Evolutionary conservation across 2,888 invertebrate species (phyloP).

Genomic region (Hypolimnas misippus): DNA sequence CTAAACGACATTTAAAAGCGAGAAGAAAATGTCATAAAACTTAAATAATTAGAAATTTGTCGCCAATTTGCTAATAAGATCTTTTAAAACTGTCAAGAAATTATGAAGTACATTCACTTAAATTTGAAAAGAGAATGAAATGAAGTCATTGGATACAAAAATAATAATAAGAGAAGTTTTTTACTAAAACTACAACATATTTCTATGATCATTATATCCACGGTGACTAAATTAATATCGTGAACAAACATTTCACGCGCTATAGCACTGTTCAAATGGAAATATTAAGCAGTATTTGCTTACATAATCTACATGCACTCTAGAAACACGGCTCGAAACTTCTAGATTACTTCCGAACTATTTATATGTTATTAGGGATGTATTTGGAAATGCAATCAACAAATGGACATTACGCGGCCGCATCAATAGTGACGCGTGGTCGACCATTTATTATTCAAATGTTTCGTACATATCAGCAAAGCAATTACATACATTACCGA

Average conservation of each 20-base stretch:
- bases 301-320: neutral
- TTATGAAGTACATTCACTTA: too few species aligned
- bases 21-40: too few species aligned
- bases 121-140: too few species aligned
- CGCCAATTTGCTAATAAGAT: too few species aligned
- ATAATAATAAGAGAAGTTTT: too few species aligned
- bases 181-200: too few species aligned
- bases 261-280: neutral
- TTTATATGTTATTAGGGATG: neutral
- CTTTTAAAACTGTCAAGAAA: too few species aligned
- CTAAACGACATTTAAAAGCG: too few species aligned
- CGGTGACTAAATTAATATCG: neutral
- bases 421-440: constrained; percentile 7
- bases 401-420: constrained; percentile 4
- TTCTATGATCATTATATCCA: too few species aligned
- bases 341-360: neutral
- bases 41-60: too few species aligned
- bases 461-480: neutral
- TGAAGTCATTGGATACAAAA: too few species aligned
- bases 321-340: neutral
- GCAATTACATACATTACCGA: constrained; percentile 6
- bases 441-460: constrained; percentile 9
- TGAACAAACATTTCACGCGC: neutral
- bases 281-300: neutral
- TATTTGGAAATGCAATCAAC: constrained; percentile 6